These are phyloP conservation scores for Anser cygnoides DNA, from an alignment of 2,113 vertebrate species.

Conservation along the genomic window DNA sequence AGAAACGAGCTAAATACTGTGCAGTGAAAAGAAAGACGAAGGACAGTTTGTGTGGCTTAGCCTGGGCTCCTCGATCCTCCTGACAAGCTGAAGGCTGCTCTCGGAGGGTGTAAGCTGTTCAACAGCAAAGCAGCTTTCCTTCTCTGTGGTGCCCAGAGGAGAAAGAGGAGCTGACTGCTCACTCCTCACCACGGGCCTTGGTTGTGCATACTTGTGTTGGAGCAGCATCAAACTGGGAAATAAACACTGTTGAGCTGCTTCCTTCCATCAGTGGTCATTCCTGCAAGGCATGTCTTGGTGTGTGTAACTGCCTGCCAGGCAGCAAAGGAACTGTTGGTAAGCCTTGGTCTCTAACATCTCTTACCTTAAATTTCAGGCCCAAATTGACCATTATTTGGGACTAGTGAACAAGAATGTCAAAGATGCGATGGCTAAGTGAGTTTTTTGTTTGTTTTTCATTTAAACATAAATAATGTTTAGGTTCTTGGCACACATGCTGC, in stretches of 20 bases:
- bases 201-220: fast-evolving
- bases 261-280: fast-evolving
- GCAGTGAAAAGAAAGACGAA: neutral
- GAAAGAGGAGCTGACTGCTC: neutral
- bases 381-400: constrained; percentile 92
- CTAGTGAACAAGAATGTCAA: constrained; percentile 89
- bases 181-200: fast-evolving
- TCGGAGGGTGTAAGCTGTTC: neutral
- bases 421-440: constrained; percentile 91
- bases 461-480: neutral
- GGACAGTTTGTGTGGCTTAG: neutral
- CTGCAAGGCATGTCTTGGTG: too few relatives aligned
- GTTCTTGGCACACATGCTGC: too few relatives aligned
- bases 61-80: neutral
- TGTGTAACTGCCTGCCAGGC: neutral
- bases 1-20: neutral
- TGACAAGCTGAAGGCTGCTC: neutral
- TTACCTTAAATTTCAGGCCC: constrained; percentile 75
- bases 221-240: neutral
- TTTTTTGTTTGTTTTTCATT: neutral
- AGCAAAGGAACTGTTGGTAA: fast-evolving
- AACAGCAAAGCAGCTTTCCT: constrained; percentile 5
- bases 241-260: fast-evolving
- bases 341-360: neutral
- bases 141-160: fast-evolving